phyloP scores from a whole-genome alignment of 1,140 invertebrate genomes.

The Zaprionus vittiger region DNA sequence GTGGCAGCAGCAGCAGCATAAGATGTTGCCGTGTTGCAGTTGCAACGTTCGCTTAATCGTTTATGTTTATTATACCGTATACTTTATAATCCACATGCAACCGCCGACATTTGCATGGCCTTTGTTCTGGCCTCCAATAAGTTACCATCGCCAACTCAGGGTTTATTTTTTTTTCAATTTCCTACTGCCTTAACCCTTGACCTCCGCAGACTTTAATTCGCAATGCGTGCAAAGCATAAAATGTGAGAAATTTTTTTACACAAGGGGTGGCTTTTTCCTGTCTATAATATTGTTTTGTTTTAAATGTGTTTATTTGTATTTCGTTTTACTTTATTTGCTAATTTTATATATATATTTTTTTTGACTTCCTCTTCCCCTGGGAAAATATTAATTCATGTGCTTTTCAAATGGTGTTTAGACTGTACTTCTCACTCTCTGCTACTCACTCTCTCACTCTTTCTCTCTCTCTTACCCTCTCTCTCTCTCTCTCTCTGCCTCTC shows the following conservation, averaged over 20 bases:
- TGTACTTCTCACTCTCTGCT: slow-evolving; percentile 6
- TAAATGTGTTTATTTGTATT: not conserved
- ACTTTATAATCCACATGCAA: slow-evolving; percentile 61
- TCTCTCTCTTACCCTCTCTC: not conserved
- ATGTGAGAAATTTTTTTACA: not conserved
- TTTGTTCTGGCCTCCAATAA: slow-evolving; percentile 61
- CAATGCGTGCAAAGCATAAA: slow-evolving; percentile 23
- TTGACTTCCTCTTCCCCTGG: not conserved
- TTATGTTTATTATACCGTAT: slow-evolving; percentile 72
- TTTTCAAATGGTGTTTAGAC: slow-evolving; percentile 43
- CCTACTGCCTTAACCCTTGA: slow-evolving; percentile 3
- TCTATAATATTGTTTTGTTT: not conserved
- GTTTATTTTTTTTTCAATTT: not conserved
- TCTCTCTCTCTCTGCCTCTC: not conserved
- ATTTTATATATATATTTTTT: slow-evolving; percentile 46
- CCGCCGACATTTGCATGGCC: slow-evolving; percentile 71
- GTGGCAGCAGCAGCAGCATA: slow-evolving; percentile 30
- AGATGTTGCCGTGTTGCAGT: slow-evolving; percentile 54
- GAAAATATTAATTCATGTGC: slow-evolving; percentile 73
- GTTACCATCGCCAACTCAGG: slow-evolving; percentile 14
- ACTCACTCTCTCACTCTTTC: not conserved
- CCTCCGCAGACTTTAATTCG: slow-evolving; percentile 24
- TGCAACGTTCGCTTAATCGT: slow-evolving; percentile 65
- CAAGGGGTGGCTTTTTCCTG: not conserved
- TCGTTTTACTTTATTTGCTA: slow-evolving; percentile 14